Base-by-base conservation (phyloP, 1,140 invertebrate species). In the Drosophila triauraria region DNA sequence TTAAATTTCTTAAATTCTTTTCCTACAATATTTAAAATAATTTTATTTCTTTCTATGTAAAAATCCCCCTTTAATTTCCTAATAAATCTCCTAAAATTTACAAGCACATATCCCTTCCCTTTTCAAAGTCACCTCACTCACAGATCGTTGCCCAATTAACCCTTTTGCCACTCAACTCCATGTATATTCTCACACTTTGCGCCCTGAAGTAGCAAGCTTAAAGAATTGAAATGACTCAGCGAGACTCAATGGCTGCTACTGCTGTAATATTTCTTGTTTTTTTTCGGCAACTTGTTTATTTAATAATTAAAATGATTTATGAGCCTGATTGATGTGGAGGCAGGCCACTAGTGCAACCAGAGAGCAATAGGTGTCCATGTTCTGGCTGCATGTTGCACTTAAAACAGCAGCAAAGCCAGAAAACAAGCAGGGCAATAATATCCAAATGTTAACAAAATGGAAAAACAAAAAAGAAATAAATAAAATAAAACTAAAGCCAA, bases 241-340 rank as follows among this genome's bases (percentile, higher is more conserved):
- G 17, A 35, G 23, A 25, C 44, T 42, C 46, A 25, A 25, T n/a
- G 23, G 44, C 40, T 32, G 47, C 42, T 40, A 38, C 9, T 54
- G 32, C 32, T 23, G 42, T 46, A 32, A 32, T 44, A 46, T 60
- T 58, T 35, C 1, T 46, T 42, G 17, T 30, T 47, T 51, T 53
- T 53, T 56, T 48, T 40, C 32, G 32, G 44, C 50, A 81, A 82
- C 78, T 86, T 90, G 86, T 87, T 91, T 91, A 80, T 91, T 91
- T 91, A 91, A 87, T 91, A 91, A 90, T 90, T 90, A 90, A 91
- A 86, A 82, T 90, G 86, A 90, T 91, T 90, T 90, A 91, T 90
- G 86, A 61, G 82, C 74, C 82, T 85, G 82, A 85, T 85, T 85
- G 82, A 85, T 85, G 82, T 65, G 63, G 78, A 65, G 64, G 58